These are phyloP conservation scores for Eupithecia abbreviata DNA, from an alignment of 2,888 invertebrate species.

Conservation along the genomic window DNA sequence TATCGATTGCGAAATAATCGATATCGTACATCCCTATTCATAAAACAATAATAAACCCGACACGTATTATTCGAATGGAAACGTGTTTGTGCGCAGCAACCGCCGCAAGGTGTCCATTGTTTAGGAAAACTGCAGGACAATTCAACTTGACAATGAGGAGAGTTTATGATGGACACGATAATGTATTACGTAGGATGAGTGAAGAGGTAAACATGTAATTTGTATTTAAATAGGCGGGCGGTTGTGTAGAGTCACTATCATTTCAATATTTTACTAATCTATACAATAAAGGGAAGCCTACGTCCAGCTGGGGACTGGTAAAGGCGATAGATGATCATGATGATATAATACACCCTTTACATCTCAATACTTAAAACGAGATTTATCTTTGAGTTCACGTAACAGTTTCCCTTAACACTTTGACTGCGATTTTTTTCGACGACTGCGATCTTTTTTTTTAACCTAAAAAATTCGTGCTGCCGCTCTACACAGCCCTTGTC, in stretches of 20 bases:
- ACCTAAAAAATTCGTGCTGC: no score
- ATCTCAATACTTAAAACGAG: neutral
- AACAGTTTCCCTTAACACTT: neutral
- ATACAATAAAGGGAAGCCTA: neutral
- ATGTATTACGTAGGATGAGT: neutral
- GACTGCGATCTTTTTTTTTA: no score
- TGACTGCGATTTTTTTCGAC: no score
- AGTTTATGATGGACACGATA: neutral
- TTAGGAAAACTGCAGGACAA: conserved; percentile 35
- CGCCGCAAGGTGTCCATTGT: conserved; percentile 38
- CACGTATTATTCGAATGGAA: conserved; percentile 56
- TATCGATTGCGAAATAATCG: conserved; percentile 39
- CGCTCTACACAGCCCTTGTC: no score
- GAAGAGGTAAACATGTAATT: conserved; percentile 20
- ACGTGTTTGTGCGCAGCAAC: conserved; percentile 61
- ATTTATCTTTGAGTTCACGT: neutral
- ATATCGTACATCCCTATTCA: conserved; percentile 49
- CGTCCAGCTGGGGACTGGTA: neutral
- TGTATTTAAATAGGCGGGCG: conserved; percentile 1
- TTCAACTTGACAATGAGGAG: neutral
- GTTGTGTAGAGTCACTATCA: neutral
- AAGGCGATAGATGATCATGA: neutral
- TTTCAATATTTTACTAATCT: neutral
- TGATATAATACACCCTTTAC: neutral
- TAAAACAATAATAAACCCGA: conserved; percentile 48